Conservation (phyloP, 2,113 vertebrate species). For the Oreochromis aureus region DNA sequence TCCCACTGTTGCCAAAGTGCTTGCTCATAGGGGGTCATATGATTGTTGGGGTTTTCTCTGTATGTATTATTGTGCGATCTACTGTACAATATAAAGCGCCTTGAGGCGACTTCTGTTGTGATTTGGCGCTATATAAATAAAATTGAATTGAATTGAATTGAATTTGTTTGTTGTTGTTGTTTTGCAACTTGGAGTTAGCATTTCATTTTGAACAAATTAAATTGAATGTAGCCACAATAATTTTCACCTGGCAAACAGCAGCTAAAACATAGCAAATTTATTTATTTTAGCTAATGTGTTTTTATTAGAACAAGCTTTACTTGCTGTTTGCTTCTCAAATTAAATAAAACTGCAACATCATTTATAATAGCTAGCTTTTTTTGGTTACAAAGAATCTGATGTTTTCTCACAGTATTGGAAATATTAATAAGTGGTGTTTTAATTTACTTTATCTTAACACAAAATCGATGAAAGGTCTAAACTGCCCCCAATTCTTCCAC, state of each 20-base stretch:
- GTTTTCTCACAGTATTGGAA: neutral
- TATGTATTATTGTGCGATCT: too few relatives aligned
- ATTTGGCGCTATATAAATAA: too few relatives aligned
- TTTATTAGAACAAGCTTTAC: neutral
- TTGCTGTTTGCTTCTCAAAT: neutral
- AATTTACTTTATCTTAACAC: neutral
- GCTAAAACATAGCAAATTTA: rapidly evolving
- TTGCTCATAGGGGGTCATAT: too few relatives aligned
- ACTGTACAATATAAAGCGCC: too few relatives aligned
- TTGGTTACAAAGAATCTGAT: neutral
- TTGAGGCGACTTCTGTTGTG: too few relatives aligned
- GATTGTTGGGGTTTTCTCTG: too few relatives aligned
- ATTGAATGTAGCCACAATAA: neutral
- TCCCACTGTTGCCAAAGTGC: too few relatives aligned
- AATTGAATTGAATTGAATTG: too few relatives aligned
- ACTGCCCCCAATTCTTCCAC: neutral
- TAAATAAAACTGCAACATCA: neutral
- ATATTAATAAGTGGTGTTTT: neutral
- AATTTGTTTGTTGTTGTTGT: neutral
- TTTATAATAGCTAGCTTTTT: neutral
- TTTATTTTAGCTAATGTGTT: neutral
- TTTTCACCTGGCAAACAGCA: neutral
- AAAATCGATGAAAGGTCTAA: neutral
- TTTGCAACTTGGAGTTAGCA: neutral
- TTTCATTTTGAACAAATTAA: neutral